These are phyloP conservation scores for Ptychoptera albimana DNA, from an alignment of 2,888 invertebrate genomes.

Conservation along the genomic window DNA sequence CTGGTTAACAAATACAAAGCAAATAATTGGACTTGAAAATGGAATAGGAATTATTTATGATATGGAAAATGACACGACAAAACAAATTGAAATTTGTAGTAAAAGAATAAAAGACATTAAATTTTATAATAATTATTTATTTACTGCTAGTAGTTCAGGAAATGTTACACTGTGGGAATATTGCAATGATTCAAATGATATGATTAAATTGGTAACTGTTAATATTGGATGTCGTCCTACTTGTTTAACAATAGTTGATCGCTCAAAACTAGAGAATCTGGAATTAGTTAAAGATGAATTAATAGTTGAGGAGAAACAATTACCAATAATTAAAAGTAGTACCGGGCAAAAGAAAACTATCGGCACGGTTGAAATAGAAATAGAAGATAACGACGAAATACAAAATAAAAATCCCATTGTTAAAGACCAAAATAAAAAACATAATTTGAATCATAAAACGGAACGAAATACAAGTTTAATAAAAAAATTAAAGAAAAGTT, in stretches of 20 bases:
- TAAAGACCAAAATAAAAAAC: neutral
- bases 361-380: neutral
- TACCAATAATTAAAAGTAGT: neutral
- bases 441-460: too few relatives aligned
- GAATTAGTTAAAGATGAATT: constrained; percentile 10
- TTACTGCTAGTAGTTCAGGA: constrained; percentile 60
- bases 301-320: neutral
- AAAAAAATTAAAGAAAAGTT: too few relatives aligned
- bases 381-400: neutral
- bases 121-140: constrained; percentile 38
- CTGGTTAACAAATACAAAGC: constrained; percentile 46
- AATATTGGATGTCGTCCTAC: constrained; percentile 58
- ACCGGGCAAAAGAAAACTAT: neutral
- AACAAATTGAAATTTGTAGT: constrained; percentile 39
- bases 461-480: too few relatives aligned
- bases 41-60: constrained; percentile 48
- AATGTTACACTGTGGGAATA: constrained; percentile 57
- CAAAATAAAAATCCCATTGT: neutral
- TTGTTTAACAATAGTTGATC: constrained; percentile 45
- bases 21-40: constrained; percentile 59
- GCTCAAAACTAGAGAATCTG: constrained; percentile 18
- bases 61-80: constrained; percentile 28
- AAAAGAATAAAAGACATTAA: constrained; percentile 52
- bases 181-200: constrained; percentile 21
- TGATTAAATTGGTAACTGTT: constrained; percentile 34